Evolutionary conservation across 1,140 invertebrate genomes (phyloP), one percentile per base, ranked within the genome.

Genomic region (Pemphigus obesinymphae): DNA sequence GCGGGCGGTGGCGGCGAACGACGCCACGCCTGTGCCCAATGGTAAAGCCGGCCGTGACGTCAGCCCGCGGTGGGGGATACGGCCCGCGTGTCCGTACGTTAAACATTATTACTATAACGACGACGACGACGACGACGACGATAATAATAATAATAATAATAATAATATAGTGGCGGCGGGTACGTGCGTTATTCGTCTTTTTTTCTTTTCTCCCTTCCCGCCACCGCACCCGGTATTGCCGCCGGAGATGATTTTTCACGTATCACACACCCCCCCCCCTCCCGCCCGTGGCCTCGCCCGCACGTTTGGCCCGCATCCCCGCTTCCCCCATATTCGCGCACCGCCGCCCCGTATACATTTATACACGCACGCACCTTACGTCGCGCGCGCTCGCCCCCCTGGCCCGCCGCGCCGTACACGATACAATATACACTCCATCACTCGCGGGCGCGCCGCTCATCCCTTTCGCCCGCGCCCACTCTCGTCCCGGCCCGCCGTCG

Each of bases 11-110:
- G 45, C 48, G 73, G n/a, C 20, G 17, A 6, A 10, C 50, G 31
- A 78, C 48, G 73, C 73, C 73, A 78, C 73, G 73, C 73, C 73
- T 78, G 73, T 78, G 50, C 50, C 73, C 73, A 78, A 78, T 78
- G 50, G 73, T 78, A 78, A 58, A 26, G 73, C 73, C 73, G 73
- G 73, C 50, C 73, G 73, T 58, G 73, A 75, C 73, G 73, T 58
- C 73, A 40, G 20, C 6, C 11, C 34, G 50, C 50, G 50, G 73
- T 37, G 73, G 73, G 73, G 10, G 73, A 75, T 53, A 53, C 72
- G 26, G 40, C 6, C 15, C 1, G 20, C 17, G 48, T 50, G 48
- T 75, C 8, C 20, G 72, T 53, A 26, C 26, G 26, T 61, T 13
- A 13, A 6, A 11, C 13, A 6, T 45, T 45, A 11, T 40, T 40